These are phyloP conservation scores for Stenichneumon culpator DNA, from an alignment of 2,888 invertebrate species.

Conservation along the genomic window DNA sequence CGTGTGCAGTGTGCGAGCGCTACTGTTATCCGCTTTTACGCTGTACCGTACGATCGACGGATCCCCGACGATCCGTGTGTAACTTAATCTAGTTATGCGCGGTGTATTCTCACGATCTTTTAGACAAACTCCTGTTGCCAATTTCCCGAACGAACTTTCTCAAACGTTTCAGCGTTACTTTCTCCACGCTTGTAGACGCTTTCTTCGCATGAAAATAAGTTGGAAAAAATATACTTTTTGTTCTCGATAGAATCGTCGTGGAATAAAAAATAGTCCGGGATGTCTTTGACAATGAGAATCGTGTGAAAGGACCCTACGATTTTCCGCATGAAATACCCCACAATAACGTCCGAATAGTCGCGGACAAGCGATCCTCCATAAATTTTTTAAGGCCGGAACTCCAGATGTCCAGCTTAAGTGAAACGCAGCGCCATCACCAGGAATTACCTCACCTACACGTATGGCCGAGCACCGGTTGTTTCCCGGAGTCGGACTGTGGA, in stretches of 20 bases:
- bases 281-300: neutral
- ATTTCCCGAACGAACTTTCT: constrained; percentile 10
- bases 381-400: too few relatives aligned
- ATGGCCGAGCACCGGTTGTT: constrained; percentile 35
- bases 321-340: too few relatives aligned
- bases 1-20: constrained; percentile 58
- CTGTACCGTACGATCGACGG: constrained; percentile 9
- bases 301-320: neutral
- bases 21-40: constrained; percentile 1
- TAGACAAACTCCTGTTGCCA: neutral
- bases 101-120: neutral
- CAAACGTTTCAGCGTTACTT: too few relatives aligned
- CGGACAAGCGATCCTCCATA: too few relatives aligned
- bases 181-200: constrained; percentile 2
- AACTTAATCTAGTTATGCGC: neutral
- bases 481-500: constrained; percentile 31
- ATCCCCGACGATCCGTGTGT: constrained; percentile 27
- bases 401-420: too few relatives aligned
- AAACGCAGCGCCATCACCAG: too few relatives aligned
- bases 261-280: neutral
- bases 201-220: neutral
- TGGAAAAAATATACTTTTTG: neutral
- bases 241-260: neutral
- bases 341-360: too few relatives aligned
- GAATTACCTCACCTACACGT: neutral